Base-by-base conservation (phyloP, 2,113 vertebrate species). In the Tragulus kanchil region DNA sequence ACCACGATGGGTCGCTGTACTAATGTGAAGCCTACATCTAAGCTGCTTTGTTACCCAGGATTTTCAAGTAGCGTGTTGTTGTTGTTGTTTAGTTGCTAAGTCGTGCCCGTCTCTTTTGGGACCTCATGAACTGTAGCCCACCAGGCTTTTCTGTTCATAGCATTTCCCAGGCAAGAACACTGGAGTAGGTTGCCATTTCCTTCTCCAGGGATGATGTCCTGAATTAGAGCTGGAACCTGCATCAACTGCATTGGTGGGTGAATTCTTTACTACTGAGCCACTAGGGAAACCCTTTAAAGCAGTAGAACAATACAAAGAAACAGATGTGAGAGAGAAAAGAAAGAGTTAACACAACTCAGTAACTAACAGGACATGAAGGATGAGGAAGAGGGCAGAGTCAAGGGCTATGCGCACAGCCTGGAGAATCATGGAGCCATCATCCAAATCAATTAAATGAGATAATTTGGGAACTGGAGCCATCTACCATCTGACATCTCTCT, bases 201-300 rank as follows among this genome's bases (percentile, higher is more conserved):
- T 73, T 45, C 69, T 73, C 42, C 69, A 45, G 42, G 11, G 42
- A 11, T 36, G 21, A 45, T 11, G 45, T 69, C n/a, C n/a, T n/a
- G 42, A 69, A 42, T 69, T n/a, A 5, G 0, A 3, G n/a, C 21
- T 73, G 19, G 25, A 25, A 73, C 42, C 0, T 0, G 21, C 69
- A 45, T 73, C 42, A 45, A 13, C 42, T 45, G 11, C 45, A 73
- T 73, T 45, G 21, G 21, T 42, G 45, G 42, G 69, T 11, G 45
- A 11, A 45, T 45, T 25, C 3, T 73, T 73, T 73, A 73, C 69
- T 36, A 14, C 21, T 45, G 69, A 45, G 69, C 11, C 42, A 45
- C 69, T 13, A 45, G 42, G 21, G 42, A 45, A 8, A 21, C 14
- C 69, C 42, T 45, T 73, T 85, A 59, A 87, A 64, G 65, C 23